Conservation (phyloP, 2,113 vertebrate species). For the Ranitomeya variabilis region DNA sequence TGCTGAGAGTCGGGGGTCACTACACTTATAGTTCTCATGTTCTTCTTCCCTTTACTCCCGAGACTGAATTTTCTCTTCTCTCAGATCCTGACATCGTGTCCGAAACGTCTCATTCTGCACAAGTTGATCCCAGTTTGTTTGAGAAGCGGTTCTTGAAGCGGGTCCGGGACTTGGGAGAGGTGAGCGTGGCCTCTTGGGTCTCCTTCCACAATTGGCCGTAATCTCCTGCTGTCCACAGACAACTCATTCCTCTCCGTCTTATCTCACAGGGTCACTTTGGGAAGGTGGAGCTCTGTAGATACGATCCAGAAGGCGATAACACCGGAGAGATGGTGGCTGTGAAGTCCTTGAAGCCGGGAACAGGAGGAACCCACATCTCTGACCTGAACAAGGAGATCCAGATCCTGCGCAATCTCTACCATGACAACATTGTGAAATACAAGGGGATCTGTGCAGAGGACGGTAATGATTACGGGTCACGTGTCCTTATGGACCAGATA, state of each 20-base stretch:
- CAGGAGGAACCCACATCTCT: conserved; percentile 85
- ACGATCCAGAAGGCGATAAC: conserved; percentile 91
- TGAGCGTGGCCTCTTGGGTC: conserved; percentile 60
- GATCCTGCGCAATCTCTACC: conserved; percentile 92
- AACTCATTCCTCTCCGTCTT: background rate
- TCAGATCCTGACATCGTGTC: conserved; percentile 79
- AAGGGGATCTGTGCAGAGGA: conserved; percentile 96
- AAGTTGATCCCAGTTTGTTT: conserved; percentile 90
- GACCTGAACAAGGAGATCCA: conserved; percentile 92
- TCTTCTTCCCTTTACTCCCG: too few relatives aligned
- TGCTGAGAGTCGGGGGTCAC: background rate
- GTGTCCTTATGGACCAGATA: background rate
- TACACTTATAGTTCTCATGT: background rate
- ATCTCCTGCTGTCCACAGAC: background rate
- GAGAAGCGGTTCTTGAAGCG: conserved; percentile 90
- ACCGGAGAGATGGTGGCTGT: conserved; percentile 95
- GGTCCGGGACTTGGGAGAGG: conserved; percentile 92
- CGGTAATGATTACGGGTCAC: conserved; percentile 68
- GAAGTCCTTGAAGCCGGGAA: conserved; percentile 95
- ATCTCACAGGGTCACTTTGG: conserved; percentile 89
- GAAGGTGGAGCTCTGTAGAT: conserved; percentile 93
- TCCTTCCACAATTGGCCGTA: background rate
- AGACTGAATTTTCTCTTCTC: background rate
- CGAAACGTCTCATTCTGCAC: conserved; percentile 73
- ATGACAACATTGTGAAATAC: conserved; percentile 97